Percentiles rank a stretch among this genome's conserved stretches.
Conservation (phyloP, 2,113 vertebrate genomes). For the Gobiocypris rarus region DNA sequence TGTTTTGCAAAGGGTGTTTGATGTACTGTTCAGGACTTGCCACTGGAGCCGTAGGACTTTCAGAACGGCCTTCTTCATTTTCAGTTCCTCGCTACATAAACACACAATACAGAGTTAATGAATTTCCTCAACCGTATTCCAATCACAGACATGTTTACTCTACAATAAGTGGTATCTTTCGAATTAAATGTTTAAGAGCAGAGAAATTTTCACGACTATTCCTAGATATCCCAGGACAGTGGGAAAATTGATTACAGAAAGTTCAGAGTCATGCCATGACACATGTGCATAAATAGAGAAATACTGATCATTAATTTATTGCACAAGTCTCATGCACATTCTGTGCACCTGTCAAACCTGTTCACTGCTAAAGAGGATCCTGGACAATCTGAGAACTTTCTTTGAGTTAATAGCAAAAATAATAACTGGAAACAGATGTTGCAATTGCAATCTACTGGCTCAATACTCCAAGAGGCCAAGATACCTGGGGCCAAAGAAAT, state of each 20-base stretch:
- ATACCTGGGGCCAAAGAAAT: too few relatives aligned
- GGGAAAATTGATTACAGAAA: not conserved
- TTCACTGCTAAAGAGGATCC: not conserved
- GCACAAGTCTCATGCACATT: not conserved
- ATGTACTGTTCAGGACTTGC: conserved; percentile 76
- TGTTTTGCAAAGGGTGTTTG: conserved; percentile 83
- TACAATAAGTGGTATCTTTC: not conserved
- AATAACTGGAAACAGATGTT: not conserved
- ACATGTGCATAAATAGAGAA: not conserved
- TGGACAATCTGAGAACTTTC: not conserved
- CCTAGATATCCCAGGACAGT: not conserved
- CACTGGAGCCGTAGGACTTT: conserved; percentile 61
- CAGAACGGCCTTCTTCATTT: conserved; percentile 73
- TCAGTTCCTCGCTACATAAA: conserved; percentile 74
- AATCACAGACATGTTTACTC: not conserved
- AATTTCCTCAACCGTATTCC: too few relatives aligned
- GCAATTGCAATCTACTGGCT: not conserved
- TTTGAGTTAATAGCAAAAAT: not conserved
- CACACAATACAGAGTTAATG: conserved; percentile 11
- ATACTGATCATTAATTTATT: not conserved
- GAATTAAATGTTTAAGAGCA: not conserved
- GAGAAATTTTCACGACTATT: not conserved
- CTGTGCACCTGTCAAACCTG: not conserved
- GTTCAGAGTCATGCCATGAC: not conserved
- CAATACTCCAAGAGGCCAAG: not conserved